Evolutionary conservation across 2,113 vertebrate species (phyloP).

Genomic region (Polyodon spathula): DNA sequence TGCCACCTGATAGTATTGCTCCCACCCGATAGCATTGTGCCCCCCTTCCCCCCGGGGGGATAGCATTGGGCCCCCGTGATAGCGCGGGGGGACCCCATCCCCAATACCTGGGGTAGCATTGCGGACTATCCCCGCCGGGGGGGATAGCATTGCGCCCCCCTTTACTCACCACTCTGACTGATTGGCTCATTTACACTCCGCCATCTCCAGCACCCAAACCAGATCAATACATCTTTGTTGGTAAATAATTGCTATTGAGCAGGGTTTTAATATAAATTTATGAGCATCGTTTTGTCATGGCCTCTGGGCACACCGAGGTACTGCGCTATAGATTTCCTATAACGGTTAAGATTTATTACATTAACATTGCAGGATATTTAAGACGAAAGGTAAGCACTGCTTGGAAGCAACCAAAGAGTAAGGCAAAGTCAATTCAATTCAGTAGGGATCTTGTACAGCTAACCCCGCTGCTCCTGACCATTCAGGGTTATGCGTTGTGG

Average conservation of each 20-base stretch:
- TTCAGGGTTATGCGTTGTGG: no score
- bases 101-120: no score
- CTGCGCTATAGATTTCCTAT: slow-evolving; percentile 63
- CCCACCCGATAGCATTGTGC: not conserved
- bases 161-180: slow-evolving; percentile 4
- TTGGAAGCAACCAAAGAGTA: slow-evolving; percentile 7
- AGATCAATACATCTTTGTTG: slow-evolving; percentile 74
- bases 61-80: slow-evolving; percentile 8
- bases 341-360: slow-evolving; percentile 54
- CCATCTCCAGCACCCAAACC: slow-evolving; percentile 31
- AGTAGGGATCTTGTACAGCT: not conserved
- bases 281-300: slow-evolving; percentile 71
- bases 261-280: slow-evolving; percentile 75
- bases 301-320: slow-evolving; percentile 50
- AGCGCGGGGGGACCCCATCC: no score
- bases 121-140: not conserved
- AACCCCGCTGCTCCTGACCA: not conserved
- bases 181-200: slow-evolving; percentile 7
- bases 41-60: no score
- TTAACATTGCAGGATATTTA: slow-evolving; percentile 42
- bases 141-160: slow-evolving; percentile 5
- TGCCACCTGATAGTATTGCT: no score
- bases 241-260: slow-evolving; percentile 78
- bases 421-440: slow-evolving; percentile 4
- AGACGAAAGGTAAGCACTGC: slow-evolving; percentile 6